These are phyloP conservation scores for Falco berigora DNA, from an alignment of 2,797 vertebrate species.

Conservation along the genomic window DNA sequence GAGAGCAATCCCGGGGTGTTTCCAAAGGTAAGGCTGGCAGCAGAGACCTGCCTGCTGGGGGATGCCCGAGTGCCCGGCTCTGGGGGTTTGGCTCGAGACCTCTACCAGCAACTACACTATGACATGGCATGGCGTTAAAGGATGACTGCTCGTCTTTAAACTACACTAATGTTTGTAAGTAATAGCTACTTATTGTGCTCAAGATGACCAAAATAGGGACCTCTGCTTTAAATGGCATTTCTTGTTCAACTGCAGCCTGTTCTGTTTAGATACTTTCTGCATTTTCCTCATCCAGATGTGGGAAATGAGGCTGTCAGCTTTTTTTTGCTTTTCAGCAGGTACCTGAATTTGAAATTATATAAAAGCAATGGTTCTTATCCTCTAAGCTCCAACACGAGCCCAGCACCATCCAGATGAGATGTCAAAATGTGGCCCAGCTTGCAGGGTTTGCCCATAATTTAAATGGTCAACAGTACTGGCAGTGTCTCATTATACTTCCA, in stretches of 20 bases:
- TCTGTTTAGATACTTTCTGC: neutral
- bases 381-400: fast-evolving
- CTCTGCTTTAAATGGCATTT: neutral
- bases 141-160: neutral
- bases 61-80: fast-evolving
- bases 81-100: neutral
- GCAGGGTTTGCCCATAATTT: neutral
- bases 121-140: neutral
- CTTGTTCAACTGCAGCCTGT: neutral
- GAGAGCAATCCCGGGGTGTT: neutral
- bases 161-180: fast-evolving
- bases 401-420: fast-evolving
- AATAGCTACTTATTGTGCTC: neutral
- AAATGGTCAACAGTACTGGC: neutral
- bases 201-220: neutral
- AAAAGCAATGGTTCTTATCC: neutral
- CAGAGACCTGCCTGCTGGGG: neutral
- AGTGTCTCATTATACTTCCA: neutral
- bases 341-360: neutral
- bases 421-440: neutral
- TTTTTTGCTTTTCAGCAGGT: neutral
- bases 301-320: neutral
- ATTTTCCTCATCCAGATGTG: fast-evolving
- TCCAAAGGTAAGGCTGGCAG: neutral
- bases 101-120: neutral